Evolutionary conservation across 2,888 invertebrate genomes (phyloP).

Genomic region (Heterodera filipjevi): DNA sequence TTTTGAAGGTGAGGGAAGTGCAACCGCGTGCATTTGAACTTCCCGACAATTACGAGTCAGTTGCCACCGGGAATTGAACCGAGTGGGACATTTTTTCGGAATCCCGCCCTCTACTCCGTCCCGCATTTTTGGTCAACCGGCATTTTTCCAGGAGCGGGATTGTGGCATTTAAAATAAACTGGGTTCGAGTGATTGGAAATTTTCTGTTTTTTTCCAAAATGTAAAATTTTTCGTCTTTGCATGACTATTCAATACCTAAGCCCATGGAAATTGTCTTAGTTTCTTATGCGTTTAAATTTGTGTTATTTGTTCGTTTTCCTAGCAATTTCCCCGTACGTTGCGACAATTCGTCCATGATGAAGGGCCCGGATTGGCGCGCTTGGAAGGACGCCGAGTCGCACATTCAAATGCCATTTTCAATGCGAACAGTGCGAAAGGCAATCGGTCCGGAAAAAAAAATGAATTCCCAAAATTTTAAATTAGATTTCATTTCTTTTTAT

Average conservation of each 20-base stretch:
- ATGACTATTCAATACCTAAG: too few relatives aligned
- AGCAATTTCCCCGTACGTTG: slow-evolving; percentile 39
- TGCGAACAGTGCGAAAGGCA: slow-evolving; percentile 61
- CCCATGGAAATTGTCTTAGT: too few relatives aligned
- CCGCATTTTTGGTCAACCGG: too few relatives aligned
- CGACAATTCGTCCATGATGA: slow-evolving; percentile 42
- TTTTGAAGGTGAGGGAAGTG: slow-evolving; percentile 22
- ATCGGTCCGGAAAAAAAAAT: slow-evolving; percentile 29
- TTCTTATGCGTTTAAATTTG: slow-evolving; percentile 3
- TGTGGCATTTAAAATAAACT: too few relatives aligned
- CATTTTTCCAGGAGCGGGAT: too few relatives aligned
- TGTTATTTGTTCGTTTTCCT: not conserved
- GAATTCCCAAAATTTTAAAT: not conserved
- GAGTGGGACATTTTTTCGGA: too few relatives aligned
- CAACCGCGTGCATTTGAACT: slow-evolving; percentile 58
- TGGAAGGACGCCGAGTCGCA: slow-evolving; percentile 62
- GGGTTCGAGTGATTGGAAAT: not conserved
- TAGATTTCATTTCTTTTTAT: too few relatives aligned
- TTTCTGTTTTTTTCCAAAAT: not conserved
- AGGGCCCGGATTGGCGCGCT: slow-evolving; percentile 48
- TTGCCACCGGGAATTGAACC: not conserved
- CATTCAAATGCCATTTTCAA: slow-evolving; percentile 60
- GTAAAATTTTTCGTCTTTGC: too few relatives aligned
- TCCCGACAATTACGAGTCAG: slow-evolving; percentile 59
- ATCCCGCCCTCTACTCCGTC: not conserved